Evolutionary conservation across 2,888 invertebrate genomes (phyloP).

Genomic region (Perizoma flavofasciatum): DNA sequence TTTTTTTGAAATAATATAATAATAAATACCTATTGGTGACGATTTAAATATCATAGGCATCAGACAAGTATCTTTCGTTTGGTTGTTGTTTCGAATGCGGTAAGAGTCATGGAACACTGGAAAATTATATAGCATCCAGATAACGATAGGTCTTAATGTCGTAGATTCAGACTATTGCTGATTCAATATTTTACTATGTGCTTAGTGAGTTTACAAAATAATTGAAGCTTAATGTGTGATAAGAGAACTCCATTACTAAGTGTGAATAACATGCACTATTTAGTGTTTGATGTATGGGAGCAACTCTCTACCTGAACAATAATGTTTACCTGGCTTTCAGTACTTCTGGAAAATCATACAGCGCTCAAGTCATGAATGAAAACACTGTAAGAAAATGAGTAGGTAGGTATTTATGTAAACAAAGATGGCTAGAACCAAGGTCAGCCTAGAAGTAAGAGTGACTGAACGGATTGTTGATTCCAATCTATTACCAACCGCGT

Average conservation of each 20-base stretch:
- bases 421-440: constrained; percentile 23
- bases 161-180: not conserved
- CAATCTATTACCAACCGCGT: too few relatives aligned
- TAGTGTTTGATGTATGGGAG: too few relatives aligned
- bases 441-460: constrained; percentile 2
- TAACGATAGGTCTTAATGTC: constrained; percentile 7
- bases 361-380: constrained; percentile 19
- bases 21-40: constrained; percentile 1
- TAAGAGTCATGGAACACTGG: constrained; percentile 10
- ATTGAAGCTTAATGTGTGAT: not conserved
- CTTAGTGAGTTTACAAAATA: constrained; percentile 2
- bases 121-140: constrained; percentile 26
- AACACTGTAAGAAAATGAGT: constrained; percentile 21
- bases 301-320: too few relatives aligned
- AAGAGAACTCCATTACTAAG: not conserved
- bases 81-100: too few relatives aligned
- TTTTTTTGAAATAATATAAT: constrained; percentile 3
- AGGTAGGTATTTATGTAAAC: constrained; percentile 20
- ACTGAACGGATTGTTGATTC: too few relatives aligned
- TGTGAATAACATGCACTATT: not conserved
- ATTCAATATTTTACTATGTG: not conserved
- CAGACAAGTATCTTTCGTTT: too few relatives aligned
- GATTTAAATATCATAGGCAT: too few relatives aligned
- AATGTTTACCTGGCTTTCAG: too few relatives aligned
- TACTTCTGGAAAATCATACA: not conserved